These are phyloP conservation scores for Myripristis jacobus DNA, from an alignment of 2,797 vertebrate genomes.

Conservation along the genomic window DNA sequence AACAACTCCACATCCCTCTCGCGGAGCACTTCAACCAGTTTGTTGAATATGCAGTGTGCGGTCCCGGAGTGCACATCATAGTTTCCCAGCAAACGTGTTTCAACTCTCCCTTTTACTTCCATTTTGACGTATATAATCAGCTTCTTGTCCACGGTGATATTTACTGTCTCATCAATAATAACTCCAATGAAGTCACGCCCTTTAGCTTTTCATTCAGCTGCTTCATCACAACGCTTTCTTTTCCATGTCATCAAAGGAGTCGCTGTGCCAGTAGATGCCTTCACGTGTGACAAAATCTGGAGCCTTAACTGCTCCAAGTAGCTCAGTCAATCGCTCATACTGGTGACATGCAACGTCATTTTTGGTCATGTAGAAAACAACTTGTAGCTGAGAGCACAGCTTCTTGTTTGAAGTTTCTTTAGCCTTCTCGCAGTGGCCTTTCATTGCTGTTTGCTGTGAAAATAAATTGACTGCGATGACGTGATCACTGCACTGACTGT, in stretches of 20 bases:
- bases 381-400: conserved; percentile 19
- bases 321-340: not conserved
- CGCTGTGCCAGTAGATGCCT: conserved; percentile 3
- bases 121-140: conserved; percentile 16
- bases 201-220: conserved; percentile 16
- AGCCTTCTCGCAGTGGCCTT: conserved; percentile 11
- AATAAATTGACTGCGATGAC: conserved; percentile 6
- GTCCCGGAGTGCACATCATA: conserved; percentile 17
- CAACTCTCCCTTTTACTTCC: conserved; percentile 5
- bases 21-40: conserved; percentile 6
- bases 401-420: not conserved
- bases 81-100: conserved; percentile 24
- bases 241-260: conserved; percentile 14
- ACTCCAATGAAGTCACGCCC: conserved; percentile 13
- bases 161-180: conserved; percentile 25
- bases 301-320: conserved; percentile 17
- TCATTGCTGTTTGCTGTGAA: conserved; percentile 18
- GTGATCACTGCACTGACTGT: conserved; percentile 19
- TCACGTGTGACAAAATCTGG: conserved; percentile 3
- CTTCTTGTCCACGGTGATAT: conserved; percentile 22
- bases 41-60: conserved; percentile 8
- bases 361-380: conserved; percentile 9
- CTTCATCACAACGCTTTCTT: not conserved
- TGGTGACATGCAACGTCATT: conserved; percentile 16
- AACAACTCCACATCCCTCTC: conserved; percentile 6